Evolutionary conservation across 2,797 vertebrate genomes (phyloP).

Genomic region (Enteromius mattozi): DNA sequence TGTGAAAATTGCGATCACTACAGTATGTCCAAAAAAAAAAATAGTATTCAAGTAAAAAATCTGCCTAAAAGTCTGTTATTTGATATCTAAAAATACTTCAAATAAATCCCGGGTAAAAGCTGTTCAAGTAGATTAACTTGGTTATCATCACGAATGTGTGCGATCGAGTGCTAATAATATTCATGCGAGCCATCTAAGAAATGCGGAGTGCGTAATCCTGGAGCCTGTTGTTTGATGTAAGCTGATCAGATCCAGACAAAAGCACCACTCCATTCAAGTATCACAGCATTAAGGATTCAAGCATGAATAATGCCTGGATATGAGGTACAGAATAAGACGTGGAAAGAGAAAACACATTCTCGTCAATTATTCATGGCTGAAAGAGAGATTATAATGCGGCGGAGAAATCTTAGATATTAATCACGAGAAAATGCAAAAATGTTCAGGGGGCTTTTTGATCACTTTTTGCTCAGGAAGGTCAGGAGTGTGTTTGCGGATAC

Average conservation of each 20-base stretch:
- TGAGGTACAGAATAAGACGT: conserved; percentile 14
- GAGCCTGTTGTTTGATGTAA: conserved; percentile 57
- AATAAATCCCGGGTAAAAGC: not conserved
- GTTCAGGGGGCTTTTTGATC: not conserved
- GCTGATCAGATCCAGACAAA: conserved; percentile 54
- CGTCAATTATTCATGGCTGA: conserved; percentile 28
- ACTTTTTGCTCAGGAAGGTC: not conserved
- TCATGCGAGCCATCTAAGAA: conserved; percentile 62
- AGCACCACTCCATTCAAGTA: conserved; percentile 62
- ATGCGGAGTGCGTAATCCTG: conserved; percentile 46
- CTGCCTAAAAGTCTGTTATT: not conserved
- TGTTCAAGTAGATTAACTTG: not conserved
- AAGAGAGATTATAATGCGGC: conserved; percentile 16
- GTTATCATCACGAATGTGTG: conserved; percentile 20
- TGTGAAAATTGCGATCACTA: not conserved
- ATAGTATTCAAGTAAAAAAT: not conserved
- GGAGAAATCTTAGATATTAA: conserved; percentile 29
- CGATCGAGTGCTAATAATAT: conserved; percentile 69
- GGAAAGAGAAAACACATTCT: conserved; percentile 24
- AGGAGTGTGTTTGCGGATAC: not conserved
- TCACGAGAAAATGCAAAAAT: conserved; percentile 8
- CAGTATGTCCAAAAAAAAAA: not conserved
- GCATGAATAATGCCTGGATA: conserved; percentile 40
- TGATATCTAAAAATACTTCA: not conserved
- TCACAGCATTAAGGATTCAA: conserved; percentile 41